Base-by-base conservation (phyloP, 1,140 invertebrate genomes). In the Antheraea mylitta region DNA sequence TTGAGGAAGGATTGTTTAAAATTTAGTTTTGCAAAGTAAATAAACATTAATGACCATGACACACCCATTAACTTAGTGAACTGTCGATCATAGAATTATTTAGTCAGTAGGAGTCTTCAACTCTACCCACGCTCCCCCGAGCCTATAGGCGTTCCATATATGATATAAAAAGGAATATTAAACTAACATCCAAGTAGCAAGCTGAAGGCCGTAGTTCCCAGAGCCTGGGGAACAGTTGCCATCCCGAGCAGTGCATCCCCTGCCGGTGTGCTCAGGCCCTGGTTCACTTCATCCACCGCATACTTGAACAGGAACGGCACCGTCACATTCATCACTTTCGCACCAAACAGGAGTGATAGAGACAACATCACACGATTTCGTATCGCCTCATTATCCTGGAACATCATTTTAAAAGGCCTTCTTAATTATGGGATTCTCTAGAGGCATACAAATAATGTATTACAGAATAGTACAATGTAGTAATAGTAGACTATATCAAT, bases 251-350 rank as follows among this genome's bases (percentile, higher is more conserved):
- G 53, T 11, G 92, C 90, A 64, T 93, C 92, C 0, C 93, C 93
- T 36, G 86, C 81, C 0, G 77, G 73, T 10, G 87, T 85, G 16
- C 83, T 79, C 9, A 91, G 76, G 3, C 93, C 75, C n/a, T 93
- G 88, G 90, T 99, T 98, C 65, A 99, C 94, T 77, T 95, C 95
- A 89, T 99, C 98, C 62, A 99, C 94, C 0, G 96, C 96, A 90
- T 98, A 96, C 92, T 99, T 99, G 85, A 99, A 99, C 64, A 99
- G 93, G 92, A 99, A 99, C n/a, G 99, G 99, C 7, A 99, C 98
- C 73, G 95, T 93, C 4, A 99, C 98, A 86, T 98, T 99, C 72
- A 99, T 83, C 36, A 98, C 81, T 93, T 99, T 98, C 30, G 97
- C 97, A 53, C 96, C 95, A 62, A 96, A 94, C 37, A 98, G 89